Conservation (phyloP, 2,113 vertebrate species). For the Pedionomus torquatus region DNA sequence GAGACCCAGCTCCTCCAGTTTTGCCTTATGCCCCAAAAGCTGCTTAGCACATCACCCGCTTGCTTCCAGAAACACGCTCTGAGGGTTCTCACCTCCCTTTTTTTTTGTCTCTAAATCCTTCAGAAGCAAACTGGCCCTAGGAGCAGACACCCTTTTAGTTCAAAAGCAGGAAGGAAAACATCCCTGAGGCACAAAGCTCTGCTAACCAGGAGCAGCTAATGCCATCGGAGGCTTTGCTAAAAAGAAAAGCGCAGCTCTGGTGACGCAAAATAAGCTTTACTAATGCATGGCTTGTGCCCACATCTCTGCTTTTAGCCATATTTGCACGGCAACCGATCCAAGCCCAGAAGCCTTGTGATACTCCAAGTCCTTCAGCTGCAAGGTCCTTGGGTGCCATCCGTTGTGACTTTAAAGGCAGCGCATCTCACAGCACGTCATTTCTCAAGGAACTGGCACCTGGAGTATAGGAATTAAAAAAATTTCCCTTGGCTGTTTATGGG, state of each 20-base stretch:
- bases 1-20: neutral
- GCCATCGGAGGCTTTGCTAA: neutral
- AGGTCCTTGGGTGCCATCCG: neutral
- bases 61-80: neutral
- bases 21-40: neutral
- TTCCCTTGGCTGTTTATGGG: neutral
- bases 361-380: neutral
- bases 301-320: neutral
- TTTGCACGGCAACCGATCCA: neutral
- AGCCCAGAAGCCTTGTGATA: neutral
- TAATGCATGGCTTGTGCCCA: neutral
- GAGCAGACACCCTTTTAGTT: neutral
- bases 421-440: neutral
- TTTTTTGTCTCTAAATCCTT: neutral
- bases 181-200: conserved; percentile 20
- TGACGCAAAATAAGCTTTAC: neutral
- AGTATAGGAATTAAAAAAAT: neutral
- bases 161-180: conserved; percentile 21
- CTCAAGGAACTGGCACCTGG: neutral
- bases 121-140: neutral
- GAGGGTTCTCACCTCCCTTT: neutral
- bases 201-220: conserved; percentile 5
- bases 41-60: neutral
- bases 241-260: neutral
- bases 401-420: neutral